Conservation (phyloP, 2,888 invertebrate genomes). For the Platerodrilus igneus region DNA sequence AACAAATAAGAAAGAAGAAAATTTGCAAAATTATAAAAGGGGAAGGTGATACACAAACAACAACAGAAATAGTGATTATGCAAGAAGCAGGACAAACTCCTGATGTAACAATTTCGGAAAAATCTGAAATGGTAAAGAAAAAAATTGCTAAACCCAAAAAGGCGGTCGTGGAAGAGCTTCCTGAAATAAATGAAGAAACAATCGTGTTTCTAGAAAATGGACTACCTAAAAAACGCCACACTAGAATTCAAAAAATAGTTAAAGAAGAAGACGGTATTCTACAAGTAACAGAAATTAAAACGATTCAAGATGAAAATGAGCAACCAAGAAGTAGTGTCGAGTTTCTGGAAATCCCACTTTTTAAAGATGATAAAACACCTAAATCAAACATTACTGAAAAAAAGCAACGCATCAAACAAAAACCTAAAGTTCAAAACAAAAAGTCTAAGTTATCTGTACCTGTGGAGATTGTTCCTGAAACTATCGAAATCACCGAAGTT, state of each 20-base stretch:
- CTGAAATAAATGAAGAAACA: conserved; percentile 27
- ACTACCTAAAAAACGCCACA: conserved; percentile 14
- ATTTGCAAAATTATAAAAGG: conserved; percentile 17
- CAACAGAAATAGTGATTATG: conserved; percentile 39
- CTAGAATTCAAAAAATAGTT: conserved; percentile 20
- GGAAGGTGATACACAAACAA: conserved; percentile 14
- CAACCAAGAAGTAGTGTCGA: conserved; percentile 33
- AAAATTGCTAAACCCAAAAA: conserved; percentile 19
- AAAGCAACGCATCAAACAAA: conserved; percentile 33
- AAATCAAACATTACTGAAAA: conserved; percentile 20
- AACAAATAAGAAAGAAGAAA: conserved; percentile 25
- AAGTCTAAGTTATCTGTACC: conserved; percentile 41
- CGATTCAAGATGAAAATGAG: conserved; percentile 35
- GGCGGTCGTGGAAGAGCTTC: conserved; percentile 19
- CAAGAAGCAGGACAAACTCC: conserved; percentile 46
- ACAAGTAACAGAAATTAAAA: conserved; percentile 22
- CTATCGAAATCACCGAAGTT: conserved; percentile 32
- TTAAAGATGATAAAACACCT: conserved; percentile 41
- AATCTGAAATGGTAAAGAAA: conserved; percentile 32
- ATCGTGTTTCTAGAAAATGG: conserved; percentile 15
- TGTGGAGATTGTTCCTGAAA: conserved; percentile 29
- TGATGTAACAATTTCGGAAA: conserved; percentile 18
- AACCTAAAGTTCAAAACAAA: conserved; percentile 34
- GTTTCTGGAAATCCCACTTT: too few species aligned
- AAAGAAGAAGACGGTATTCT: conserved; percentile 18